These are phyloP conservation scores for Anthophora plumipes DNA, from an alignment of 2,888 invertebrate genomes.

Conservation along the genomic window DNA sequence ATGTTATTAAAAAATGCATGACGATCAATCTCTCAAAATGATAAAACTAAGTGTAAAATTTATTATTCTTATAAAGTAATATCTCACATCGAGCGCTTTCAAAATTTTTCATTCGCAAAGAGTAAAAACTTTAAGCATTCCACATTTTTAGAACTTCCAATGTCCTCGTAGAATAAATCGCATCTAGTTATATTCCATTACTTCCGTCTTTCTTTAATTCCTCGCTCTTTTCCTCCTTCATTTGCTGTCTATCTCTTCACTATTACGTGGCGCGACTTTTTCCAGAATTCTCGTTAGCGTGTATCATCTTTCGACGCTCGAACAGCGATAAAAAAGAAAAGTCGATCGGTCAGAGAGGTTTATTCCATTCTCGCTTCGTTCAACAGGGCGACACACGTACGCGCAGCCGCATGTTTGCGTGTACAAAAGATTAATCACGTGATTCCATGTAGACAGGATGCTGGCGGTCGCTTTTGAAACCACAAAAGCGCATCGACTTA, in stretches of 20 bases:
- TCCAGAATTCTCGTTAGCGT: constrained; percentile 4
- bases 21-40: no score
- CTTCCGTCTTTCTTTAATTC: not conserved
- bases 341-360: constrained; percentile 32
- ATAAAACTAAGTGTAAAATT: no score
- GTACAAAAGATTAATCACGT: constrained; percentile 57
- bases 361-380: constrained; percentile 32
- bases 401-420: not conserved
- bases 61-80: no score
- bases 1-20: no score
- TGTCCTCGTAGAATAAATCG: not conserved
- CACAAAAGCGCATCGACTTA: constrained; percentile 62
- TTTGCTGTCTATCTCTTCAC: not conserved
- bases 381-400: not conserved
- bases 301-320: constrained; percentile 25
- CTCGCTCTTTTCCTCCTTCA: not conserved
- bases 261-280: constrained; percentile 6
- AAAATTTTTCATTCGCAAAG: no score
- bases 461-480: constrained; percentile 62
- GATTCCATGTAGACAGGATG: constrained; percentile 58
- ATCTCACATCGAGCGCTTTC: no score
- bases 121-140: not conserved
- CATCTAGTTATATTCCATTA: constrained; percentile 32
- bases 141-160: not conserved
- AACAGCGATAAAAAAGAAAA: constrained; percentile 25